phyloP scores from a whole-genome alignment of 1,140 invertebrate species.

The Aphaenogaster floridana region DNA sequence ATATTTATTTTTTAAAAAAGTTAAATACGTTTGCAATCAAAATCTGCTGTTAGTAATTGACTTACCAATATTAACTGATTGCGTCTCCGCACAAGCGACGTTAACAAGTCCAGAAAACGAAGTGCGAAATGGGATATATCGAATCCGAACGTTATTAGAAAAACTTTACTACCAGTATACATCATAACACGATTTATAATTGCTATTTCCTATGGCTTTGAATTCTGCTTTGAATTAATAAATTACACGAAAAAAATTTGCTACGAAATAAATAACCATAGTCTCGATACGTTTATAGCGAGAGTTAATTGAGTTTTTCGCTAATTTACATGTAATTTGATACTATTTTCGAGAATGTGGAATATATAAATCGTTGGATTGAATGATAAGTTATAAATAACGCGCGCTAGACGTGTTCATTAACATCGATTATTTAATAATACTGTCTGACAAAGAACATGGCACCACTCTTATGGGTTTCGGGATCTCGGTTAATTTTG shows the following conservation, averaged over 20 bases:
- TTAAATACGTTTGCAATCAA: background rate
- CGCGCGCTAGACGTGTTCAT: background rate
- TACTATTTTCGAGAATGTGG: background rate
- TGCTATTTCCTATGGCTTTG: background rate
- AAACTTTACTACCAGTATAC: background rate
- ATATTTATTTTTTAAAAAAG: background rate
- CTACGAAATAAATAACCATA: background rate
- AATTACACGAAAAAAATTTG: background rate
- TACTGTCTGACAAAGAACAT: background rate
- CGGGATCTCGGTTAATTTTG: no score
- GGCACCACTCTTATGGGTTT: no score
- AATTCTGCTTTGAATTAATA: background rate
- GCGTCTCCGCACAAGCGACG: background rate
- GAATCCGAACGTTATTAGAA: background rate
- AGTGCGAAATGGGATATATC: background rate
- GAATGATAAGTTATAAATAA: background rate
- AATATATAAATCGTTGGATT: background rate
- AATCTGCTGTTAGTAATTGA: slow-evolving; percentile 12
- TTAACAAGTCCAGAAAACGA: slow-evolving; percentile 16
- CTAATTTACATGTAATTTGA: background rate
- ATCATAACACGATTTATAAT: background rate
- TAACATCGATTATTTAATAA: background rate
- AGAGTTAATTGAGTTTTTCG: background rate
- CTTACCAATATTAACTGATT: slow-evolving; percentile 2
- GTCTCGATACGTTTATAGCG: background rate